These are phyloP conservation scores for Aldabrachelys gigantea DNA, from an alignment of 2,113 vertebrate genomes.

Conservation along the genomic window DNA sequence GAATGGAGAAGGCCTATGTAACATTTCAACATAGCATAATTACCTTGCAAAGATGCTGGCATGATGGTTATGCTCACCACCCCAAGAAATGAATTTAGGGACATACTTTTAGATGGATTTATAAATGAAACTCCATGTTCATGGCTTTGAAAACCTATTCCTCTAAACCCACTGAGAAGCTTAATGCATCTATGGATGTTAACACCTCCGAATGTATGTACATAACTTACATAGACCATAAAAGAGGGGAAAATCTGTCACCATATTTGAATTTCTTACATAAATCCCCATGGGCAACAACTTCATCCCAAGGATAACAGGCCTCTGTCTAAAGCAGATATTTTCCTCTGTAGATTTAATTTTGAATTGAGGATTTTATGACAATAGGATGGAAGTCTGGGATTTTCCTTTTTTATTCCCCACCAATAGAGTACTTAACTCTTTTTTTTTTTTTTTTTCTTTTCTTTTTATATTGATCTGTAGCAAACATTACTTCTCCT, in stretches of 20 bases:
- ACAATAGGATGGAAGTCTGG: background rate
- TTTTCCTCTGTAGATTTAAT: background rate
- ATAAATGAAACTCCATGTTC: background rate
- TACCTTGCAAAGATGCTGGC: background rate
- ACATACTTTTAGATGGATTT: slow-evolving; percentile 22
- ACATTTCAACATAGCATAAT: slow-evolving; percentile 18
- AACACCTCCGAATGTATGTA: slow-evolving; percentile 42
- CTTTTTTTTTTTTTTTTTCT: no score
- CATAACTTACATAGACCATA: slow-evolving; percentile 27
- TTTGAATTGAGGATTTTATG: no score
- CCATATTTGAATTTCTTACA: slow-evolving; percentile 47
- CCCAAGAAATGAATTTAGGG: background rate
- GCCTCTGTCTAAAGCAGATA: slow-evolving; percentile 35
- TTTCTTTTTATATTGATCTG: background rate
- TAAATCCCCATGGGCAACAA: slow-evolving; percentile 48
- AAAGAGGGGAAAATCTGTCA: slow-evolving; percentile 1
- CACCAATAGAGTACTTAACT: background rate
- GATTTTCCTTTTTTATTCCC: background rate
- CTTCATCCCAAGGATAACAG: slow-evolving; percentile 5
- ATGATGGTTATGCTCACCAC: background rate
- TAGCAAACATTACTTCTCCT: background rate
- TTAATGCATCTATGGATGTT: slow-evolving; percentile 23
- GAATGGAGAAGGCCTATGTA: background rate
- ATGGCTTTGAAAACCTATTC: background rate
- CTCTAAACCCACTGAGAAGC: background rate